Percentiles rank a stretch among this genome's conserved stretches.
Conservation (phyloP, 2,797 vertebrate genomes). For the Crocodylus rhombifer region DNA sequence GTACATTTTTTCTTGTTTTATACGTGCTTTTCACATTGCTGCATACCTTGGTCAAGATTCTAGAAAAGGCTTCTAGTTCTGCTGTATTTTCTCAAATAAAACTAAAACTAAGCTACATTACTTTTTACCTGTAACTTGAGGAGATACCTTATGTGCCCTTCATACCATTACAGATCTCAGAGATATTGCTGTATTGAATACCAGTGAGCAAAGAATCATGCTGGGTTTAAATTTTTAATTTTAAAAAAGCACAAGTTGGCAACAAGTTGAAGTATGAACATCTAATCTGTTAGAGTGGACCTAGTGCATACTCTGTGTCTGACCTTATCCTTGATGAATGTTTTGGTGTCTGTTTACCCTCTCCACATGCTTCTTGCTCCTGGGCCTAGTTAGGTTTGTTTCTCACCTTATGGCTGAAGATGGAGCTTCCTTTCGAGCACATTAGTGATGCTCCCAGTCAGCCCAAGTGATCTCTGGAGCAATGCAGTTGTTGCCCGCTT, state of each 20-base stretch:
- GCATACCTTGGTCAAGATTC: conserved; percentile 82
- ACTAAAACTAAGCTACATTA: conserved; percentile 74
- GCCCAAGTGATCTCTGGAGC: background rate
- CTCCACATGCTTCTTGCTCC: background rate
- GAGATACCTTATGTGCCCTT: conserved; percentile 31
- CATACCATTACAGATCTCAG: background rate
- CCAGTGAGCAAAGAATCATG: conserved; percentile 13
- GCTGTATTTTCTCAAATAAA: conserved; percentile 77
- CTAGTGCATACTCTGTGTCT: rapidly evolving
- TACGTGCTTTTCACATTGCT: conserved; percentile 89
- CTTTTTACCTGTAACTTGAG: conserved; percentile 26
- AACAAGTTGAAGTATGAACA: conserved; percentile 29
- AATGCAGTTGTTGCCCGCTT: conserved; percentile 16
- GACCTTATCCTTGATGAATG: background rate
- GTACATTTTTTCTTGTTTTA: conserved; percentile 84
- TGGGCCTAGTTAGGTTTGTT: conserved; percentile 9
- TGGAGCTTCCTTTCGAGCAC: conserved; percentile 55
- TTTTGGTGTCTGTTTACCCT: background rate
- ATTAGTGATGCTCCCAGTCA: conserved; percentile 32
- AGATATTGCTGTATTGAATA: conserved; percentile 37
- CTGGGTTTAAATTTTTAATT: conserved; percentile 17
- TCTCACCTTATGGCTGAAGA: conserved; percentile 57
- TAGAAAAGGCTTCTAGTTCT: conserved; percentile 74
- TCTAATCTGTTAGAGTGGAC: background rate
- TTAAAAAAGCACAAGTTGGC: conserved; percentile 5